phyloP scores from a whole-genome alignment of 2,113 vertebrate species.

The Ophthalmolycus amberensis region DNA sequence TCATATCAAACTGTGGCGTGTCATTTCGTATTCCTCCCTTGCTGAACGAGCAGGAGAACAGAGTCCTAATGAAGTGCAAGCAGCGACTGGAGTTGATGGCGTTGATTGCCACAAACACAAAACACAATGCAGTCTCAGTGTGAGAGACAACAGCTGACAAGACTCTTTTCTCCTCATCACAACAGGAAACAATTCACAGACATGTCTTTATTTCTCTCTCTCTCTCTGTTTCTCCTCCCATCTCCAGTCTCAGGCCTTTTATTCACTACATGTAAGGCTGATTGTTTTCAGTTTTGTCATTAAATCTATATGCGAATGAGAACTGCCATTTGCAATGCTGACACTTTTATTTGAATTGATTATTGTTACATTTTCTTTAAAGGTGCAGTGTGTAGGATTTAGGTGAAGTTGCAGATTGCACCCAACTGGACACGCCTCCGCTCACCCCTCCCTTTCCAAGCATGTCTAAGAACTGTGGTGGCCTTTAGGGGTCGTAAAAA shows the following conservation, averaged over 20 bases:
- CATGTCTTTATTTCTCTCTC: slow-evolving; percentile 21
- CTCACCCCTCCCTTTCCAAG: too few relatives aligned
- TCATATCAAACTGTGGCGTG: not conserved
- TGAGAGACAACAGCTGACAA: slow-evolving; percentile 47
- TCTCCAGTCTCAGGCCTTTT: slow-evolving; percentile 19
- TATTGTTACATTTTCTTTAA: not conserved
- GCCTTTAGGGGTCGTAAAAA: too few relatives aligned
- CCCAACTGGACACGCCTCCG: too few relatives aligned
- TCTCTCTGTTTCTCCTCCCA: slow-evolving; percentile 18
- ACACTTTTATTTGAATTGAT: not conserved
- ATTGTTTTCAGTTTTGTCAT: not conserved
- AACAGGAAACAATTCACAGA: slow-evolving; percentile 53
- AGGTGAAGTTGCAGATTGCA: too few relatives aligned
- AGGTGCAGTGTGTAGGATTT: too few relatives aligned
- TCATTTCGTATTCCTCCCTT: not conserved
- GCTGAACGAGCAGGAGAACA: slow-evolving; percentile 14
- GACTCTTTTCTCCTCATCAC: slow-evolving; percentile 55
- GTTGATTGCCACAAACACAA: slow-evolving; percentile 31
- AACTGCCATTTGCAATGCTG: not conserved
- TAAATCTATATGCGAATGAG: not conserved
- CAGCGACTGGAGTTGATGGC: slow-evolving; percentile 47
- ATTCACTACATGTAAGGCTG: not conserved
- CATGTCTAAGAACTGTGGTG: too few relatives aligned
- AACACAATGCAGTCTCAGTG: slow-evolving; percentile 62
- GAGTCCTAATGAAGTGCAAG: slow-evolving; percentile 57